phyloP scores from a whole-genome alignment of 2,797 vertebrate genomes.

The Sardinella longiceps region DNA sequence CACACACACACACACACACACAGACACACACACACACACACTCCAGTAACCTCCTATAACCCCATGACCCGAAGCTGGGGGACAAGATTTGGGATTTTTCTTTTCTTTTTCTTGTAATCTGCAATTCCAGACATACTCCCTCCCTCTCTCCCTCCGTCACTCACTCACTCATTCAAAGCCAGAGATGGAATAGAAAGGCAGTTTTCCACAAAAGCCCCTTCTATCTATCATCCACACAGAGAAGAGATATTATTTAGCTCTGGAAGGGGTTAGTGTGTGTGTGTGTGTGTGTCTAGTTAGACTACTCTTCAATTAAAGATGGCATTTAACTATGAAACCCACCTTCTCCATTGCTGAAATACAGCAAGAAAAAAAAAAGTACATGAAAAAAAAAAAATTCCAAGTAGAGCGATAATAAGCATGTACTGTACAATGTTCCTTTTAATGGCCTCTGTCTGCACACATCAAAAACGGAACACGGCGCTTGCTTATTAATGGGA shows the following conservation, averaged over 20 bases:
- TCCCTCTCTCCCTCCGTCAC: background rate
- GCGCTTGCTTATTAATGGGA: constrained; percentile 26
- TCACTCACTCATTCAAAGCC: background rate
- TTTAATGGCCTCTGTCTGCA: constrained; percentile 41
- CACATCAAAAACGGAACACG: constrained; percentile 38
- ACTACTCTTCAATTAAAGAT: constrained; percentile 47
- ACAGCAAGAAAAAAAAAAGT: constrained; percentile 27
- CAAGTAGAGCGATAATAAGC: constrained; percentile 40
- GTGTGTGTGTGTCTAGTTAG: background rate
- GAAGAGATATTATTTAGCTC: background rate
- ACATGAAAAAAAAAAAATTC: constrained; percentile 30
- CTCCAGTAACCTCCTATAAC: background rate
- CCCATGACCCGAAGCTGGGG: background rate
- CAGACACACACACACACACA: too few relatives aligned
- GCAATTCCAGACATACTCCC: background rate
- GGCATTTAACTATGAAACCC: constrained; percentile 29
- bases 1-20: too few relatives aligned
- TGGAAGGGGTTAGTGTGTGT: background rate
- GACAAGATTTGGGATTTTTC: background rate
- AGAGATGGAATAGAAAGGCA: background rate
- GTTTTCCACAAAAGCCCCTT: background rate
- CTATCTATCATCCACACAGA: background rate
- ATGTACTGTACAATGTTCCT: constrained; percentile 26
- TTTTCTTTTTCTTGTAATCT: too few relatives aligned
- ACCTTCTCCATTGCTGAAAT: constrained; percentile 35